phyloP scores from a whole-genome alignment of 92 coral and sea anemone genomes.

The Isaurus tuberculatus region DNA sequence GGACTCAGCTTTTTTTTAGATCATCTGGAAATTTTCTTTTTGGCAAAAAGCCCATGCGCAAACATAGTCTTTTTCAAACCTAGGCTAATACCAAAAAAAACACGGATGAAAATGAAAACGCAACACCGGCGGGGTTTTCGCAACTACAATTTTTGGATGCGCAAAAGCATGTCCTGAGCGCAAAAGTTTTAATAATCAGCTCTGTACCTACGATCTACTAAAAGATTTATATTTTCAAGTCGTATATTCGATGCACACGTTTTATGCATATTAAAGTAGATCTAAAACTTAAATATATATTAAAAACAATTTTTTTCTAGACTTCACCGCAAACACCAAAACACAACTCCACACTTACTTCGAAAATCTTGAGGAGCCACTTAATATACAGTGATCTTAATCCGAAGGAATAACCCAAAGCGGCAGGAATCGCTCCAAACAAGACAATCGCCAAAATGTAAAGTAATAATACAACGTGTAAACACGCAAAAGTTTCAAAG shows the following conservation, averaged over 20 bases:
- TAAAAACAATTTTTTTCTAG: too few relatives aligned
- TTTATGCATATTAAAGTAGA: not conserved
- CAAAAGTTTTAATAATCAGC: not conserved
- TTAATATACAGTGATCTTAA: constrained; percentile 26
- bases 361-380: constrained; percentile 35
- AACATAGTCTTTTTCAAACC: too few relatives aligned
- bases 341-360: constrained; percentile 7
- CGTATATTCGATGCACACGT: not conserved
- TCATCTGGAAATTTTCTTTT: too few relatives aligned
- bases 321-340: not conserved
- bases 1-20: too few relatives aligned
- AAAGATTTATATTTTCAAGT: not conserved
- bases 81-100: too few relatives aligned
- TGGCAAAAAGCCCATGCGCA: too few relatives aligned
- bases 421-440: constrained; percentile 40
- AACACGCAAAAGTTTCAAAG: constrained; percentile 17
- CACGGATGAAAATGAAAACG: too few relatives aligned
- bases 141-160: not conserved
- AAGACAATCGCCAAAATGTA: constrained; percentile 5
- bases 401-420: constrained; percentile 42
- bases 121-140: too few relatives aligned
- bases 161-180: not conserved
- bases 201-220: not conserved
- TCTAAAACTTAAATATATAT: too few relatives aligned
- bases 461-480: constrained; percentile 18